phyloP scores from a whole-genome alignment of 2,113 vertebrate genomes.

The Bostrychus sinensis region DNA sequence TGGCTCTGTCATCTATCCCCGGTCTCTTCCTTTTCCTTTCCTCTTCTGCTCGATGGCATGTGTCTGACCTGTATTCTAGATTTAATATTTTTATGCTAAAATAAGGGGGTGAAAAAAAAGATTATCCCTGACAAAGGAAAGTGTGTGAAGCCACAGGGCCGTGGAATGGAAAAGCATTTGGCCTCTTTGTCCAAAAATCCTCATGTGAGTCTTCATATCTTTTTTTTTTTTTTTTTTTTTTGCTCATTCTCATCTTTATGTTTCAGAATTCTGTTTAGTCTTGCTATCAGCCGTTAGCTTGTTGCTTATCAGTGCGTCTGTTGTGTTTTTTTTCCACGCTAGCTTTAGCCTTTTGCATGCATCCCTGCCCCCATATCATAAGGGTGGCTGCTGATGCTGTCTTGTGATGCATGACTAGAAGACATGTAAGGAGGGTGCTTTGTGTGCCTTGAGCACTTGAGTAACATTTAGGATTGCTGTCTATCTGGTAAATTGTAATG shows the following conservation, averaged over 20 bases:
- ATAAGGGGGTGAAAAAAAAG: slow-evolving; percentile 4
- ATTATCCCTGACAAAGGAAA: not conserved
- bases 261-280: not conserved
- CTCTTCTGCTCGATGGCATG: slow-evolving; percentile 16
- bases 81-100: not conserved
- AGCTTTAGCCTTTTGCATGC: slow-evolving; percentile 29
- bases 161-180: slow-evolving; percentile 55
- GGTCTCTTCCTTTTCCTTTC: slow-evolving; percentile 28
- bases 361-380: slow-evolving; percentile 49
- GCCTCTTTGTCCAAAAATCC: slow-evolving; percentile 64
- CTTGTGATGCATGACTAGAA: slow-evolving; percentile 67
- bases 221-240: slow-evolving; percentile 20
- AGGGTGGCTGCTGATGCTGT: slow-evolving; percentile 55
- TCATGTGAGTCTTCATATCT: slow-evolving; percentile 83
- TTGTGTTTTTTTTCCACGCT: slow-evolving; percentile 34
- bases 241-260: too few relatives aligned
- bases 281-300: not conserved
- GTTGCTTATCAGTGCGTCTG: slow-evolving; percentile 1
- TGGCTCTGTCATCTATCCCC: slow-evolving; percentile 15
- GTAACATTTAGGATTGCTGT: too few relatives aligned
- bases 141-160: not conserved
- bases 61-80: not conserved
- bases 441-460: not conserved
- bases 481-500: too few relatives aligned
- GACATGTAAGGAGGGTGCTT: not conserved